Percentiles rank a stretch among this genome's conserved stretches.
Evolutionary conservation across 92 coral and sea anemone species (phyloP).

Genomic region (Diadumene lineata): DNA sequence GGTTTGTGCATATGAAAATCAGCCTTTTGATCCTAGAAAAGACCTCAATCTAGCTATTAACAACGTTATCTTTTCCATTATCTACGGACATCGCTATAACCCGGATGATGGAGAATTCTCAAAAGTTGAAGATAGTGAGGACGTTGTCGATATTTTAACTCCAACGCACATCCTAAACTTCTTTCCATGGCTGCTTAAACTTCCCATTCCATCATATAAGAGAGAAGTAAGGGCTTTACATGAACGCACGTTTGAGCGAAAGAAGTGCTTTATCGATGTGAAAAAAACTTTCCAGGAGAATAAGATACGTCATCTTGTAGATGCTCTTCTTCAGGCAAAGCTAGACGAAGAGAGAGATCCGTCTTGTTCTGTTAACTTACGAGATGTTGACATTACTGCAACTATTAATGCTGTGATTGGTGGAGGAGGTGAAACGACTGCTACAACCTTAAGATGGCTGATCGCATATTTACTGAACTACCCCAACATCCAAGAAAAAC

Average conservation of each 20-base stretch:
- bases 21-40: constrained; percentile 57
- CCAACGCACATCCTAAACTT: constrained; percentile 12
- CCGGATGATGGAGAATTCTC: constrained; percentile 7
- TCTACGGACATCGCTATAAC: constrained; percentile 53
- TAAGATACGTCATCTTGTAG: constrained; percentile 29
- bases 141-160: not conserved
- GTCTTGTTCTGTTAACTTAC: constrained; percentile 9
- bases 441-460: constrained; percentile 62
- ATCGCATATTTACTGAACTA: constrained; percentile 53
- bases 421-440: constrained; percentile 72
- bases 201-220: constrained; percentile 8
- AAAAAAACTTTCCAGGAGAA: constrained; percentile 31
- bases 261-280: constrained; percentile 19
- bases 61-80: constrained; percentile 57
- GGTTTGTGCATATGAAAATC: constrained; percentile 29
- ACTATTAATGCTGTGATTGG: constrained; percentile 52
- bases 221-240: not conserved
- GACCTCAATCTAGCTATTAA: constrained; percentile 55
- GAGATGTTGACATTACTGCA: constrained; percentile 39
- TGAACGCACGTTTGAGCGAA: not conserved
- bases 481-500: constrained; percentile 61
- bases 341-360: constrained; percentile 27
- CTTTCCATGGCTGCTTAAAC: constrained; percentile 26
- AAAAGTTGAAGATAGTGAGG: not conserved
- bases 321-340: constrained; percentile 38